A percentile compares a stretch with the other conserved stretches of the same genome.
These are phyloP conservation scores for Cairina moschata DNA, from an alignment of 2,113 vertebrate species.

Conservation along the genomic window DNA sequence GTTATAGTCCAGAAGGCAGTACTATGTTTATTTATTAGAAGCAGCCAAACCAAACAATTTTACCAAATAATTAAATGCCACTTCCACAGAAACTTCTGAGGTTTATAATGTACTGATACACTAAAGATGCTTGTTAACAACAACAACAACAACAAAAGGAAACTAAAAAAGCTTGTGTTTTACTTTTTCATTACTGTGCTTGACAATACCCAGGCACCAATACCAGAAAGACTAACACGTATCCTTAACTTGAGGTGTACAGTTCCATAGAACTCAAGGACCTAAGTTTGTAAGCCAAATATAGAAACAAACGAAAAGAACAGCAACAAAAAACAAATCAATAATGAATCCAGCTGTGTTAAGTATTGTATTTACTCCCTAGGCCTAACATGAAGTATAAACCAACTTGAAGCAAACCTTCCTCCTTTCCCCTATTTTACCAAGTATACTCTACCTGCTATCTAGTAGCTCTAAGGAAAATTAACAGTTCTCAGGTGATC, in stretches of 20 bases:
- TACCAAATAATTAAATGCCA: not conserved
- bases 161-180: not conserved
- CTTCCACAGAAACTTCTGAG: not conserved
- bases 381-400: not conserved
- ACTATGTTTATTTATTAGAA: not conserved
- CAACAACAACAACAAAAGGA: not conserved
- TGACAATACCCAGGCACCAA: not conserved
- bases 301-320: not conserved
- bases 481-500: not conserved
- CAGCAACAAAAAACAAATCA: not conserved
- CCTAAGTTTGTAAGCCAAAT: not conserved
- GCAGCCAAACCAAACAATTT: not conserved
- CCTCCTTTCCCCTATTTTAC: not conserved
- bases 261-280: not conserved
- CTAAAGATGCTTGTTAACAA: not conserved
- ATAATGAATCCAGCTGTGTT: not conserved
- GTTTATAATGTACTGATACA: not conserved
- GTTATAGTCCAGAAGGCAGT: not conserved
- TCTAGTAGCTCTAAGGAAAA: not conserved
- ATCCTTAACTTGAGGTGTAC: not conserved
- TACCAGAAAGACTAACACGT: fast-evolving
- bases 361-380: not conserved
- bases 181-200: not conserved
- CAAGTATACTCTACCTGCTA: not conserved
- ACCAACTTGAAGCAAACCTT: not conserved